Base-by-base conservation (phyloP, 2,888 invertebrate genomes). In the Leptodirus hochenwartii region DNA sequence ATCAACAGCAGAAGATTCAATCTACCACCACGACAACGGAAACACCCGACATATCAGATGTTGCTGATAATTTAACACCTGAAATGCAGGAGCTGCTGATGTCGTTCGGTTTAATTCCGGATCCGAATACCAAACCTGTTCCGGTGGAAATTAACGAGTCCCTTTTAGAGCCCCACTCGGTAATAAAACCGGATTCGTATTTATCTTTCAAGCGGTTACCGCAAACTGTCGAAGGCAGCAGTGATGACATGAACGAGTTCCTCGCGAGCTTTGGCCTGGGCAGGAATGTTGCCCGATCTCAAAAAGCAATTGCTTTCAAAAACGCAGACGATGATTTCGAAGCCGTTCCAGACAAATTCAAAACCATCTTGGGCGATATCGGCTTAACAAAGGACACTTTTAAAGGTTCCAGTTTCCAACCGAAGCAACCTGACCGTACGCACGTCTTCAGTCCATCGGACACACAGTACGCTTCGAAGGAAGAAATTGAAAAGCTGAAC, bases 401-500 rank as follows among this genome's bases (percentile, higher is more conserved):
- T n/a, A n/a, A n/a, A n/a, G n/a, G n/a, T 16, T n/a, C n/a, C n/a
- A n/a, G n/a, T 34, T 36, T 25, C 26, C 34, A 29, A 12, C 24
- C 9, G 28, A 30, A 26, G 25, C 31, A 33, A 22, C 28, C 38
- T 22, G 14, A 32, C 30, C 28, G 17, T 13, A 32, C 41, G 22
- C 40, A 43, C 31, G 47, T 53, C 14, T 53, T 53, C 31, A 53
- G 47, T 31, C 53, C 55, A 3, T 33, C 38, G 6, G 45, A 47
- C 12, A 39, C 40, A 2, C 36, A 46, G 28, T 43, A 43, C 24
- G 46, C 50, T 1, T 52, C 61, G 20, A 56, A 64, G 17, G 62
- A 61, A 11, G 67, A 69, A 41, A 50, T 61, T 2, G 45, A 53
- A 3, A 59, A 61, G 38, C 39, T 64, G 12, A 53, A 56, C 22